Evolutionary conservation across 2,888 invertebrate genomes (phyloP).

Genomic region (Spilarctia lutea): DNA sequence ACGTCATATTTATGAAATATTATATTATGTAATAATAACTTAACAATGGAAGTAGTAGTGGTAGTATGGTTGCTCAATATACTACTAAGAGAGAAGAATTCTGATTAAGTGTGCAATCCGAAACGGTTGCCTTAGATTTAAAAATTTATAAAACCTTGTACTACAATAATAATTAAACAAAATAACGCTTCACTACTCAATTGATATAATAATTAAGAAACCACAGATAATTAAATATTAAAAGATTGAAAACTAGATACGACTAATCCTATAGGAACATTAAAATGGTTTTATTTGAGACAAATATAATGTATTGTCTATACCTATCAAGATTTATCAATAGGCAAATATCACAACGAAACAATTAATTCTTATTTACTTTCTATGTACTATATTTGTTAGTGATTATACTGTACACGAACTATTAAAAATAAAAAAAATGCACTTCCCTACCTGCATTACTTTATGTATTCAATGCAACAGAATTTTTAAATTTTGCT

Average conservation of each 20-base stretch:
- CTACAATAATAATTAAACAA: no score
- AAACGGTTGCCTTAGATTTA: neutral
- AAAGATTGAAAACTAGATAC: neutral
- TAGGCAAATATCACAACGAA: neutral
- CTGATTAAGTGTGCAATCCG: neutral
- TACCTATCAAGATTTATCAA: no score
- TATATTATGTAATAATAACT: neutral
- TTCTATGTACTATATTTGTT: neutral
- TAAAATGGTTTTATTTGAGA: neutral
- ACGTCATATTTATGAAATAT: neutral
- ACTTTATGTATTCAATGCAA: slow-evolving; percentile 38
- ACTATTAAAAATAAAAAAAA: neutral
- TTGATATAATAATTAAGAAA: neutral
- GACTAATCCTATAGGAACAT: neutral
- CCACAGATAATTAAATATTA: neutral
- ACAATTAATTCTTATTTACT: neutral
- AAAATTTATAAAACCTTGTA: neutral
- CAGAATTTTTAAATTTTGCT: slow-evolving; percentile 39
- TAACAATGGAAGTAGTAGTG: neutral
- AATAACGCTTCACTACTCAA: neutral
- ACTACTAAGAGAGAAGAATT: neutral
- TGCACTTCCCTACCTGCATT: no score
- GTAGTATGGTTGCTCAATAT: neutral
- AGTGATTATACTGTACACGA: neutral
- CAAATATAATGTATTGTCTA: neutral